Base-by-base conservation (phyloP, 2,888 invertebrate genomes). In the Cryptocheilus praepositus region DNA sequence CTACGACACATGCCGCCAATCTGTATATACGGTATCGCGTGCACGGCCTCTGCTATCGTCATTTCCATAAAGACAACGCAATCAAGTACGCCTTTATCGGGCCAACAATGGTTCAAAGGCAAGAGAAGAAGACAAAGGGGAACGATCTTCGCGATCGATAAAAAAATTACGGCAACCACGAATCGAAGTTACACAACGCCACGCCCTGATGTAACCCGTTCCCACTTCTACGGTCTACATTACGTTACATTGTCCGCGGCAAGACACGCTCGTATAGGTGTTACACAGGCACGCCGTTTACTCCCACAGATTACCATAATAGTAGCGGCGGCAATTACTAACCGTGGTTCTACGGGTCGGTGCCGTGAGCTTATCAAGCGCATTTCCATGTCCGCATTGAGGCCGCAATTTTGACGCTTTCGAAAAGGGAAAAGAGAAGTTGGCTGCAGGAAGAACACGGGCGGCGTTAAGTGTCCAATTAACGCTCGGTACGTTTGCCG, bases 401-500 rank as follows among this genome's bases (percentile, higher is more conserved):
- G 36, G 13, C 36, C 36, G 36, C 36, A 36, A 36, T 36, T 36
- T 36, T 36, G 36, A 36, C 36, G 36, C 36, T 36, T 36, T 36
- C 36, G 36, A 36, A 36, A 36, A 36, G 36, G 36, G 36, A 11
- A 36, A 11, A 36, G 11, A 36, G 36, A 11, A 11, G 4, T 36
- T 7, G 36, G 36, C 3, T 36, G 36, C 36, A 36, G 36, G 36
- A 36, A 36, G 36, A 36, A 36, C 36, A 36, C 36, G 36, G n/a
- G 36, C 8, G 36, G 36, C n/a, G 22, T 56, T 18, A 68, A 68
- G 68, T 67, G 68, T 58, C 21, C 63, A 61, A 58, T 64, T 70
- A 60, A 46, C 61, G 53, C 19, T 49, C 57, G 44, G 63, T 70
- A 21, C 64, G 63, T 64, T 70, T 64, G 64, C 67, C 53, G 49